Evolutionary conservation across 2,888 invertebrate genomes (phyloP), one percentile per base, ranked within the genome.

Genomic region (Horisme vitalbata): DNA sequence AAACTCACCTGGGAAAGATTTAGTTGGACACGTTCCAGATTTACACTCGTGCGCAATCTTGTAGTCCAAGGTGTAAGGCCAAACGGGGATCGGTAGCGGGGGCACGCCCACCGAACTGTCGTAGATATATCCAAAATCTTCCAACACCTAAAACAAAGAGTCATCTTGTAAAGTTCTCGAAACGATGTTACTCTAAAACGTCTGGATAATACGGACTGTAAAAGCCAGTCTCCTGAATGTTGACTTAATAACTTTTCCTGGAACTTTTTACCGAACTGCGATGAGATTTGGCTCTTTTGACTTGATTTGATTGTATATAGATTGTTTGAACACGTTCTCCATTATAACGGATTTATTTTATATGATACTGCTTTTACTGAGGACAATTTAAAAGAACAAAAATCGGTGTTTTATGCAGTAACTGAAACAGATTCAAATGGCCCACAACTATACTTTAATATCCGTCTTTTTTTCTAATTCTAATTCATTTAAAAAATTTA

Each of bases 21-120:
- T 95, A 0, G 95, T 94, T 0, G 97, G 97, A 57, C 97, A 97
- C n/a, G 96, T 96, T 45, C 95, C 96, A 30, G 96, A 94, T 82
- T 97, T 96, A 84, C 97, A 97, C 79, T 97, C 97, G 73, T 97
- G 97, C 1, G 97, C 94, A 66, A 97, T 96, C 88, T 96, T 96
- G 84, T 94, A 97, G 81, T 98, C 97, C 28, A 98, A 90, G 0
- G 98, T 98, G 84, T 98, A 98, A 0, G 98, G 98, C 98, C 98
- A 98, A 39, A 96, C 93, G 7, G 97, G 97, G 10, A 95, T 91
- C 38, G 93, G 91, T 6, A 93, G 77, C 6, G 96, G 95, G 0
- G 97, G 96, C 38, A 95, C 95, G 44, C 96, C 95, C 63, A 97
- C 93, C 2, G 97, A 97, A 72, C 97, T 97, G 80, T 98, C 97